Percentiles rank a stretch among this genome's conserved stretches.
These are phyloP conservation scores for Procavia capensis DNA, from an alignment of 2,113 vertebrate genomes.

Conservation along the genomic window DNA sequence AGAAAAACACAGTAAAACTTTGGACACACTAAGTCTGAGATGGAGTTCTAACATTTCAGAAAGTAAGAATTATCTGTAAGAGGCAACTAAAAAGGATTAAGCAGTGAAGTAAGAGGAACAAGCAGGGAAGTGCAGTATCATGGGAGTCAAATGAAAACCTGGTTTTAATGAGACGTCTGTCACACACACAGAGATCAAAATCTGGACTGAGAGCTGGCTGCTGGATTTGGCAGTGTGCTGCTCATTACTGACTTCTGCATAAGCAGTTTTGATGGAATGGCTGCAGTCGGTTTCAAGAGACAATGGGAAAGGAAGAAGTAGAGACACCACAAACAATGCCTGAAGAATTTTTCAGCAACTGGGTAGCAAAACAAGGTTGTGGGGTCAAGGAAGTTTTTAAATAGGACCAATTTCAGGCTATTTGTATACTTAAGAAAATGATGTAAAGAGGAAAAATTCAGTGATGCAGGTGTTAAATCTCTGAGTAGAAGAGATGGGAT, in stretches of 20 bases:
- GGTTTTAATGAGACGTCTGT: not conserved
- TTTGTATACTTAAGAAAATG: not conserved
- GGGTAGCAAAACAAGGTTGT: not conserved
- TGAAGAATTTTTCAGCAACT: not conserved
- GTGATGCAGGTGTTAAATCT: not conserved
- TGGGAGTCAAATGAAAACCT: not conserved
- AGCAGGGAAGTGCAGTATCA: not conserved
- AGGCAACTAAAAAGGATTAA: not conserved
- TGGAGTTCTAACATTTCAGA: not conserved
- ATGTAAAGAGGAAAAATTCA: not conserved
- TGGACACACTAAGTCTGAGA: conserved; percentile 15
- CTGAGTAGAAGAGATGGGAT: not conserved
- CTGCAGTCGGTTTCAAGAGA: not conserved
- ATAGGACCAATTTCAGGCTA: not conserved
- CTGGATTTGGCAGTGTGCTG: not conserved
- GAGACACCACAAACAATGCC: not conserved
- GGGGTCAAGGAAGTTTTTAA: not conserved
- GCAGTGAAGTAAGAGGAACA: not conserved
- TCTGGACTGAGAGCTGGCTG: not conserved
- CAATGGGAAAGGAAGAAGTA: not conserved
- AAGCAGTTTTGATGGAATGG: not conserved
- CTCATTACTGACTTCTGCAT: not conserved
- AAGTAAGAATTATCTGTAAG: not conserved
- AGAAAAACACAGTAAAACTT: not conserved
- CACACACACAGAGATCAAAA: not conserved